Evolutionary conservation across 2,797 vertebrate species (phyloP).

Genomic region (Podarcis siculus): DNA sequence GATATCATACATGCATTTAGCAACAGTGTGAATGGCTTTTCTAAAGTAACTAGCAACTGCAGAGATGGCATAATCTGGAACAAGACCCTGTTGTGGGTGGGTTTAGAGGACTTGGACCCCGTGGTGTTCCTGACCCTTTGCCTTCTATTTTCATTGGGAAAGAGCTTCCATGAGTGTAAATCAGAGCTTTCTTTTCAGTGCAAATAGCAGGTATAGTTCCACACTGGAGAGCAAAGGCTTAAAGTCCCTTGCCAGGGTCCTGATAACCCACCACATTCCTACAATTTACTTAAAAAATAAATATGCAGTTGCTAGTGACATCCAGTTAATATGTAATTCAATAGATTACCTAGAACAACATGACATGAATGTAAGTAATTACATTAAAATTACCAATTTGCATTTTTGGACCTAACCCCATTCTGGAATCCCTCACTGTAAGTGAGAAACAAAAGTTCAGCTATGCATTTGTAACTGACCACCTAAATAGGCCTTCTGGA

Average conservation of each 20-base stretch:
- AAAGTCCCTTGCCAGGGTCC: background rate
- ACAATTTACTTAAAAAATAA: background rate
- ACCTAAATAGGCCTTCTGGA: background rate
- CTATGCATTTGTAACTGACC: background rate
- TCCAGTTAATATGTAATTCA: background rate
- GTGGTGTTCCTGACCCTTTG: too few species aligned
- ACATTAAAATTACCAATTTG: background rate
- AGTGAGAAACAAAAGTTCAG: background rate
- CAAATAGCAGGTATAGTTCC: background rate
- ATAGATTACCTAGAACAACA: background rate
- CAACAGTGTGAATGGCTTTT: background rate
- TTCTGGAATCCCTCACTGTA: background rate
- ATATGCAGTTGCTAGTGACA: background rate
- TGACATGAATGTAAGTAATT: background rate
- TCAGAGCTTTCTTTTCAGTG: background rate
- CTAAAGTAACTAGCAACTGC: background rate
- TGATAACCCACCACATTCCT: background rate
- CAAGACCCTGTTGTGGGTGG: background rate
- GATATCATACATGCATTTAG: background rate
- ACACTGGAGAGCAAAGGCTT: background rate
- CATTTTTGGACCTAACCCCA: accelerated
- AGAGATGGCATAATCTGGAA: background rate
- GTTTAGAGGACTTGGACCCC: background rate
- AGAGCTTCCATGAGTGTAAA: background rate
- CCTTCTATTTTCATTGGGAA: background rate